Percentiles rank a stretch among this genome's conserved stretches.
These are phyloP conservation scores for Halisarca cf. caerulea DNA, from an alignment of 37 sponge, comb jelly and placozoan genomes.

Conservation along the genomic window DNA sequence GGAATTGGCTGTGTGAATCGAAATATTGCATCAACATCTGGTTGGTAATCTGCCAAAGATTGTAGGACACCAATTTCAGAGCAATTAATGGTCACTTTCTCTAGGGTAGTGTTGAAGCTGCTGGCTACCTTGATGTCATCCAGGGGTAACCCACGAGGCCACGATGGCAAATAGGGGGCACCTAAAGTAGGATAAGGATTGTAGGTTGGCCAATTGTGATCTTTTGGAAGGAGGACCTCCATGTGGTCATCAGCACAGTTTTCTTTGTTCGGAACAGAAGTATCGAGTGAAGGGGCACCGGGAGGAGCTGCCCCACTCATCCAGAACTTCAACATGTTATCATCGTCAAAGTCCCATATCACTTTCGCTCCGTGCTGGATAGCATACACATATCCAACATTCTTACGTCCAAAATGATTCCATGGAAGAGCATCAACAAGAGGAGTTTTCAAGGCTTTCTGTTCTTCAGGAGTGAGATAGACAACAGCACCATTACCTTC, in stretches of 20 bases:
- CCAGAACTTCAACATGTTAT: too few species aligned
- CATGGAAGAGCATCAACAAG: too few species aligned
- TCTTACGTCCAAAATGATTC: too few species aligned
- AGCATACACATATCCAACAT: too few species aligned
- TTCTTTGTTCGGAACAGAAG: conserved; percentile 5
- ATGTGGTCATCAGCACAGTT: background rate
- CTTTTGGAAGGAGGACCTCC: background rate
- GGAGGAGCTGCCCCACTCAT: too few species aligned
- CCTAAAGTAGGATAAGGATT: conserved; percentile 50
- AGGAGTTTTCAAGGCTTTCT: too few species aligned
- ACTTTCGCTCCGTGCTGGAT: too few species aligned
- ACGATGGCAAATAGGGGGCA: conserved; percentile 31
- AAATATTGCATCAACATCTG: too few species aligned
- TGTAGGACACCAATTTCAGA: conserved; percentile 35
- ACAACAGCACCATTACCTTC: conserved; percentile 28
- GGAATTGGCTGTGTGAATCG: conserved; percentile 49
- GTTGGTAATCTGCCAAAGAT: conserved; percentile 53
- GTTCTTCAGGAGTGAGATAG: too few species aligned
- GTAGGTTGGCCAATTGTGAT: conserved; percentile 31
- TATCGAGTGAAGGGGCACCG: too few species aligned
- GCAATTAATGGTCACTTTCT: background rate
- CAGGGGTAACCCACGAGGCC: conserved; percentile 56
- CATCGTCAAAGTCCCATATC: too few species aligned
- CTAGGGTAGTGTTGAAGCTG: background rate
- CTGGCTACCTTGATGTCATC: conserved; percentile 8